Evolutionary conservation across 30 jellyfish, hydroid and myxozoan genomes (phyloP), one percentile per base, ranked within the genome.

Genomic region (Sanderia malayensis): DNA sequence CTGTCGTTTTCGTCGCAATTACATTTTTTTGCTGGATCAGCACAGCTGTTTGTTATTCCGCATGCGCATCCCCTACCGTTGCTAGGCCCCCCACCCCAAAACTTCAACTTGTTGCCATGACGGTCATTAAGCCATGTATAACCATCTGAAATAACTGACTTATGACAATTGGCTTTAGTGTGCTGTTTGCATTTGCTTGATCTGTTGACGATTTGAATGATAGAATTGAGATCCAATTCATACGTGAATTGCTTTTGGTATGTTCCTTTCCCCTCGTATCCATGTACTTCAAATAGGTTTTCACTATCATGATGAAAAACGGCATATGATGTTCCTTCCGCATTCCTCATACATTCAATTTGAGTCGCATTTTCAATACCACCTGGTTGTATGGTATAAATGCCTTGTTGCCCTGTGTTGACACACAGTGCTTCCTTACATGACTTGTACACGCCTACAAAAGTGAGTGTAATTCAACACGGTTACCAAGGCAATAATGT

Each of bases 11-110:
- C n/a, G 41, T 70, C 69, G 23, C 81, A 70, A 31, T 70, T 70
- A 33, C 81, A 70, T 2, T 9, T 31, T 1, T 45, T 2, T 1
- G 26, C 55, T 4, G 47, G 57, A 8, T 1, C 8, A 26, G 70
- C 81, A 26, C 81, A 70, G 11, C 70, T 44, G 24, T 25, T 0
- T 1, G 2, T 44, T 44, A 70, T 21, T 1, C 70, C 69, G 1
- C 81, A 70, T 1, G 47, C 58, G 55, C 81, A 70, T 6, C 81
- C 81, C 26, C 53, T 25, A 10, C 81, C 81, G 28, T 69, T 26
- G 4, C 46, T 34, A 2, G 81, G 69, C 24, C 81, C 81, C 1
- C 81, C 81, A 44, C 81, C 81, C 33, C 55, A 33, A 31, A 25
- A 49, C 10, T 25, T 53, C 53, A 69, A 2, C 2, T 25, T 15